Percentiles rank a stretch among this genome's conserved stretches.
Evolutionary conservation across 2,113 vertebrate genomes (phyloP).

Genomic region (Chaetura pelagica): DNA sequence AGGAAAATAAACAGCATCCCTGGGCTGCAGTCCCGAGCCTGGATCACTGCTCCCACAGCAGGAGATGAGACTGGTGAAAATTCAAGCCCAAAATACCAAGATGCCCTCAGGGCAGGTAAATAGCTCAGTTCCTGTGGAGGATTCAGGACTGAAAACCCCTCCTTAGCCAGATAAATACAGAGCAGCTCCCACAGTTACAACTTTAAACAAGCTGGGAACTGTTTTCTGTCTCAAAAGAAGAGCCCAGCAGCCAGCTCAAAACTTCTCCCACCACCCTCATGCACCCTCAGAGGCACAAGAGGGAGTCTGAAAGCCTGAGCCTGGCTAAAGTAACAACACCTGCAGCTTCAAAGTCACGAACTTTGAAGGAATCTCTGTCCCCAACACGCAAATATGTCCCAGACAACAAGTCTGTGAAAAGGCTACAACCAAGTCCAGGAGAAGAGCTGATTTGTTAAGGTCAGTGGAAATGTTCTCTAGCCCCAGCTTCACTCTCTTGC

Average conservation of each 20-base stretch:
- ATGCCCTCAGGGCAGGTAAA: neutral
- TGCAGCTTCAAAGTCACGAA: neutral
- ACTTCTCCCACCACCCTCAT: neutral
- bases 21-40: neutral
- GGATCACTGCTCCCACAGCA: neutral
- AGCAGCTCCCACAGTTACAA: neutral
- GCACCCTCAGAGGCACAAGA: neutral
- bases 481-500: neutral
- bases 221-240: neutral
- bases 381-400: neutral
- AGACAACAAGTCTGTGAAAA: neutral
- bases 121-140: neutral
- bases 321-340: neutral
- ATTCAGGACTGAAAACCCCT: neutral
- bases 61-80: neutral
- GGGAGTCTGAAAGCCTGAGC: neutral
- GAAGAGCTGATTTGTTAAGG: neutral
- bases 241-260: neutral
- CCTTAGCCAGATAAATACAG: neutral
- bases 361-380: neutral
- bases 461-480: neutral
- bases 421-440: neutral
- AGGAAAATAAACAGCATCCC: accelerated
- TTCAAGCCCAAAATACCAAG: neutral
- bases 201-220: neutral